Evolutionary conservation across 2,888 invertebrate species (phyloP).

Genomic region (Automeris io): DNA sequence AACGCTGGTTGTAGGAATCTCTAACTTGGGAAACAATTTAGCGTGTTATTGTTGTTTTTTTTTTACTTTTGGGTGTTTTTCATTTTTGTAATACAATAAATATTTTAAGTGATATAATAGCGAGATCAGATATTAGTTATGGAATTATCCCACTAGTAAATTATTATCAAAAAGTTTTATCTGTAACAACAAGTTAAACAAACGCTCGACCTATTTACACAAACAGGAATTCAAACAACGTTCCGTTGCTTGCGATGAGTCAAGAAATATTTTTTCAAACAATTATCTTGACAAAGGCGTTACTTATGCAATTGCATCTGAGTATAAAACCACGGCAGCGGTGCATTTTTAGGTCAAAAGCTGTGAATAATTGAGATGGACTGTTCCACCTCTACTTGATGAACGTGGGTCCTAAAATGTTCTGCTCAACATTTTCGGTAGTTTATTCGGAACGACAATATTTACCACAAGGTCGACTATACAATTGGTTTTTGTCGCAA

Average conservation of each 20-base stretch:
- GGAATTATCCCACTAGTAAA: too few relatives aligned
- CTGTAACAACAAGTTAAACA: too few relatives aligned
- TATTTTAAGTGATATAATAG: too few relatives aligned
- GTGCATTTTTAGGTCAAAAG: conserved; percentile 1
- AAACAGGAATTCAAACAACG: not conserved
- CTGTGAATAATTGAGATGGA: not conserved
- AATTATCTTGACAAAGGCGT: conserved; percentile 5
- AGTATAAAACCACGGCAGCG: not conserved
- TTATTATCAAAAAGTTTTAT: too few relatives aligned
- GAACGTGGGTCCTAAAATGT: not conserved
- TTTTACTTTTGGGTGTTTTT: too few relatives aligned
- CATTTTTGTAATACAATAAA: too few relatives aligned
- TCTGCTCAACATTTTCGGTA: not conserved
- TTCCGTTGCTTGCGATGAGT: not conserved
- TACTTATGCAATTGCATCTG: conserved; percentile 8
- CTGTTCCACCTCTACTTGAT: not conserved
- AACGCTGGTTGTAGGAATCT: too few relatives aligned
- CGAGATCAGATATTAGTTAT: too few relatives aligned
- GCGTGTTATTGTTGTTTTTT: too few relatives aligned
- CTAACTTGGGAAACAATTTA: too few relatives aligned
- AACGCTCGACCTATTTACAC: not conserved
- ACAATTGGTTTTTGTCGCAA: not conserved
- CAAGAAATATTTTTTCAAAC: conserved; percentile 1
- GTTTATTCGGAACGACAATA: not conserved
- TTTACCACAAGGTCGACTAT: not conserved